These are phyloP conservation scores for Aurelia sp. DNA, from an alignment of 30 jellyfish, hydroid and myxozoan genomes.

Conservation along the genomic window DNA sequence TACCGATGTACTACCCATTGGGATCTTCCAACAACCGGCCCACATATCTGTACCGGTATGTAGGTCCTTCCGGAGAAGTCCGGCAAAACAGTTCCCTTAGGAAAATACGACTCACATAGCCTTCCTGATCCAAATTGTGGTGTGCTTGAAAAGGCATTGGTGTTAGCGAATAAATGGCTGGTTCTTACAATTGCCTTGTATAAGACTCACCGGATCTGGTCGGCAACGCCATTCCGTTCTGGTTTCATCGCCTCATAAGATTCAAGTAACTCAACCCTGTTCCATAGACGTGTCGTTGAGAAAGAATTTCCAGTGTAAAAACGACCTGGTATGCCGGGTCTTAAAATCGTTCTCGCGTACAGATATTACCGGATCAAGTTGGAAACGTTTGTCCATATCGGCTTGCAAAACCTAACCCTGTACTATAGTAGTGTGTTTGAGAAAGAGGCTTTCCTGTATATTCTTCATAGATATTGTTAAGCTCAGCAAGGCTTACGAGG, in stretches of 20 bases:
- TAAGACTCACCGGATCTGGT: not conserved
- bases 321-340: too few relatives aligned
- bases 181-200: too few relatives aligned
- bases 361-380: not conserved
- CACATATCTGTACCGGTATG: too few relatives aligned
- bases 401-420: not conserved
- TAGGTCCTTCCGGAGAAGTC: too few relatives aligned
- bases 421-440: conserved; percentile 25
- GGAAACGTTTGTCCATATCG: too few relatives aligned
- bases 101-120: too few relatives aligned
- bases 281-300: conserved; percentile 21
- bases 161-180: not conserved
- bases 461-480: conserved; percentile 10
- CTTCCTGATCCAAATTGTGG: too few relatives aligned
- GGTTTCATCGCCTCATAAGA: not conserved
- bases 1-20: too few relatives aligned
- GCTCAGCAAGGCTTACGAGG: conserved; percentile 35
- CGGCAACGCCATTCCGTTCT: too few relatives aligned
- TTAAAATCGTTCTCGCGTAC: too few relatives aligned
- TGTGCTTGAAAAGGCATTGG: conserved; percentile 39
- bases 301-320: conserved; percentile 30
- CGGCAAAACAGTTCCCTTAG: too few relatives aligned
- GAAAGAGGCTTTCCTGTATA: conserved; percentile 56
- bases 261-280: not conserved
- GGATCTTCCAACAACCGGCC: too few relatives aligned